Base-by-base conservation (phyloP, 2,797 vertebrate genomes). In the Cynodonichthys magdalenae region DNA sequence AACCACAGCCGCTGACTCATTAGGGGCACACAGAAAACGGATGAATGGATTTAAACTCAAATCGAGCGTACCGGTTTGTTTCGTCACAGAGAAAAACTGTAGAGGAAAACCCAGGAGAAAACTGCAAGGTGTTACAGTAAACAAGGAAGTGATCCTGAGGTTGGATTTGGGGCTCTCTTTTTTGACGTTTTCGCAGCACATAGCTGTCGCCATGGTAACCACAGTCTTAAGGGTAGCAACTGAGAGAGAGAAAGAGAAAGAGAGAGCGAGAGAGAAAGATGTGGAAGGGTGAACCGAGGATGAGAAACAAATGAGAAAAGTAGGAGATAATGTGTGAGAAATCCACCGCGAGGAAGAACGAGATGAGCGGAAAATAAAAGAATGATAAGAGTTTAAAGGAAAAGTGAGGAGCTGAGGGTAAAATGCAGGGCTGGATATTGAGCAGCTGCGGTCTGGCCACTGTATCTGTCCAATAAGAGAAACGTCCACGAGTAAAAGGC, bases 191-290 rank as follows among this genome's bases (percentile, higher is more conserved):
- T 86, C 61, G 80, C 91, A 91, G 92, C 87, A 79, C 90, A 90
- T 86, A 88, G 87, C 88, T 89, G 90, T 94, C 91, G 83, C 93
- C 89, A 94, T 94, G 91, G 92, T 71, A 94, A 94, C 93, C 90
- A 51, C 81, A 77, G 89, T 87, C 88, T 91, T 90, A 90, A 91
- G 89, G 87, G 85, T 89, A 90, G 90, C 84, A 87, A 89, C 81
- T 66, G 81, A 78, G 75, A 18, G 54, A 57, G 41, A 42, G 53
- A 54, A 6, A 34, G n/a, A 19, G 29, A 11, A 1, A n/a, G n/a
- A n/a, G n/a, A n/a, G 81, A 78, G 75, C 14, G 54, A 57, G 41
- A 20, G 18, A 46, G 44, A 34, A 74, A 74, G 72, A 79, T 72
- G 71, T 71, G 78, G 66, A 80, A 78, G 73, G 86, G 81, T 20